Base-by-base conservation (phyloP, 2,888 invertebrate genomes). In the Anodontia alba region DNA sequence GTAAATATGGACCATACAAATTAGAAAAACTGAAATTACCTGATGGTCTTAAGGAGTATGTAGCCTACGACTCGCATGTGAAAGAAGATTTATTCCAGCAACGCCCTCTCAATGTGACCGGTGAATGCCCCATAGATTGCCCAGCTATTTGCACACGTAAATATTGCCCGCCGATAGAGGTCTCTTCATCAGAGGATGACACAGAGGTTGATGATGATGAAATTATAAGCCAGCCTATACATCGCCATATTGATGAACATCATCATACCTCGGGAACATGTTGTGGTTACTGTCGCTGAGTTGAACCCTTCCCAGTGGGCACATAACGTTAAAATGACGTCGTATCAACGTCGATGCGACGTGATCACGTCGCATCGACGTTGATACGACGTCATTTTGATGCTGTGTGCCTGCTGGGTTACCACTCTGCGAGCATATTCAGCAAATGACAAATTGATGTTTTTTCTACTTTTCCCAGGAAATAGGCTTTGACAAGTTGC, bases 61-160 rank as follows among this genome's bases (percentile, higher is more conserved):
- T 93, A 7, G 83, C 81, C 10, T 90, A 90, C 68, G 87, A 83
- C 10, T 88, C 92, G 46, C 86, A 88, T 73, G 87, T 93, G 7
- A 90, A 88, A 46, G 89, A 89, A 0, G 81, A 88, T 23, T 88
- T 90, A 73, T 93, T 89, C 76, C 38, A 69, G 3, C 73, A 87
- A 69, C 84, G 81, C 1, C 80, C 85, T 0, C 78, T 93, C 23
- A 83, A 89, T 46, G 46, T 83, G 1, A 78, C 79, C 15, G 80
- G 80, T 17, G 90, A 90, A n/a, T 93, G 93, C 76, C 93, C 93
- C 2, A 90, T 87, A 71, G 91, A 93, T 57, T 93, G 93, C 77
- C 85, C 88, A 3, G 81, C 88, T 5, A 76, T 83, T 8, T 93
- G 93, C 81, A 69, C 88, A 0, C 78, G 83, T 43, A 80, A 81